Conservation (phyloP, 1,140 invertebrate genomes). For the Ericerus pela region DNA sequence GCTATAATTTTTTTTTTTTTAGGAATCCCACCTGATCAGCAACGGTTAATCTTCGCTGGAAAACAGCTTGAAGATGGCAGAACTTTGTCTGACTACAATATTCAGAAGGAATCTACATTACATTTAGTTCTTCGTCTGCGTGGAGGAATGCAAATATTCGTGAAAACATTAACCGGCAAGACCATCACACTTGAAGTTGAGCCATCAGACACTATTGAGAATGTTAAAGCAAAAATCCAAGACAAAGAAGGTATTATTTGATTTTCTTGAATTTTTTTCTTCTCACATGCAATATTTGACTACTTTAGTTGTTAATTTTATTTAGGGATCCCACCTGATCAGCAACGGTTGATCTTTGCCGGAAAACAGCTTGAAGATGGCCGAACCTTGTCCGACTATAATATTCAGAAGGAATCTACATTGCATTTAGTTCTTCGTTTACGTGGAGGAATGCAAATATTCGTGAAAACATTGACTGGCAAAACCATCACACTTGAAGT, state of each 20-base stretch:
- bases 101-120: slow-evolving; percentile 64
- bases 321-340: slow-evolving; percentile 54
- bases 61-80: slow-evolving; percentile 25
- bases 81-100: slow-evolving; percentile 54
- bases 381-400: slow-evolving; percentile 52
- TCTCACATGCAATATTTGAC: too few relatives aligned
- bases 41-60: slow-evolving; percentile 53
- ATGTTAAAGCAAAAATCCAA: slow-evolving; percentile 63
- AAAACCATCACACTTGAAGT: slow-evolving; percentile 74
- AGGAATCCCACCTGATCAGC: slow-evolving; percentile 58
- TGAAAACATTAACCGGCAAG: slow-evolving; percentile 56
- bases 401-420: slow-evolving; percentile 50
- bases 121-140: slow-evolving; percentile 54
- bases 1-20: too few relatives aligned
- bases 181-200: slow-evolving; percentile 59
- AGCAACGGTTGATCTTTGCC: slow-evolving; percentile 56
- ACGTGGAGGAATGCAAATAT: slow-evolving; percentile 62
- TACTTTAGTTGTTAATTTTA: too few relatives aligned
- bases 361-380: slow-evolving; percentile 70
- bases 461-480: slow-evolving; percentile 70
- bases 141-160: slow-evolving; percentile 55
- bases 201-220: slow-evolving; percentile 58
- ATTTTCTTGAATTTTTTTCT: too few relatives aligned
- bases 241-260: slow-evolving; percentile 50
- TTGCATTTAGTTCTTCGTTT: slow-evolving; percentile 50